These are phyloP conservation scores for Gulo gulo DNA, from an alignment of 2,113 vertebrate species.

Conservation along the genomic window DNA sequence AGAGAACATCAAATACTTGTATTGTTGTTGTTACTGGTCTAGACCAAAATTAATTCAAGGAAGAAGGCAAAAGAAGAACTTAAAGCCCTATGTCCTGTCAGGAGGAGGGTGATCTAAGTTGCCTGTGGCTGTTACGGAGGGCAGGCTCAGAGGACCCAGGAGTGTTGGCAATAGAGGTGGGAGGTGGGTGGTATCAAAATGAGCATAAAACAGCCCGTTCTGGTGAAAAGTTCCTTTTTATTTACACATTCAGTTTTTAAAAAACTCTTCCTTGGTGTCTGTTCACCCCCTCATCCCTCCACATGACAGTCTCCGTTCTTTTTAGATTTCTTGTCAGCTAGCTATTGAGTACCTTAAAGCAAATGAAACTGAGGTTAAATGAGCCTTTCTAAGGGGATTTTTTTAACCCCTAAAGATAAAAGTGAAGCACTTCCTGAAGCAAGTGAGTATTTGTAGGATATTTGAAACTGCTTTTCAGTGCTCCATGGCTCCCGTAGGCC, in stretches of 20 bases:
- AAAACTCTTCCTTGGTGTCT: neutral
- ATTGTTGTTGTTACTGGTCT: neutral
- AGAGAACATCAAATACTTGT: neutral
- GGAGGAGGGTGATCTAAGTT: neutral
- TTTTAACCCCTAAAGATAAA: neutral
- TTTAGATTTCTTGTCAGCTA: neutral
- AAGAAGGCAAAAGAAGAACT: neutral
- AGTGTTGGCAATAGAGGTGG: neutral
- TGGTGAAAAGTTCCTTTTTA: neutral
- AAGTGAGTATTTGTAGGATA: neutral
- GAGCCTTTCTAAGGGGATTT: neutral
- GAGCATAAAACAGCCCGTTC: neutral
- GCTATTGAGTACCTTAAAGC: neutral
- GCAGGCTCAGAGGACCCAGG: neutral
- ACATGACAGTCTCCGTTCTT: neutral
- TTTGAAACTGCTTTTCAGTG: neutral
- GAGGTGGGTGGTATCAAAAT: neutral
- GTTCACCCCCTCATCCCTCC: neutral
- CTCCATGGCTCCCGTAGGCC: neutral
- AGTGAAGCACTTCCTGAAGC: neutral
- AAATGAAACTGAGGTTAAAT: neutral
- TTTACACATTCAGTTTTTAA: neutral
- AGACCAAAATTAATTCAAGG: neutral
- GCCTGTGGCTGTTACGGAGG: neutral
- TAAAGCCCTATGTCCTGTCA: neutral